Base-by-base conservation (phyloP, 1,140 invertebrate genomes). In the Drosophila paulistorum region DNA sequence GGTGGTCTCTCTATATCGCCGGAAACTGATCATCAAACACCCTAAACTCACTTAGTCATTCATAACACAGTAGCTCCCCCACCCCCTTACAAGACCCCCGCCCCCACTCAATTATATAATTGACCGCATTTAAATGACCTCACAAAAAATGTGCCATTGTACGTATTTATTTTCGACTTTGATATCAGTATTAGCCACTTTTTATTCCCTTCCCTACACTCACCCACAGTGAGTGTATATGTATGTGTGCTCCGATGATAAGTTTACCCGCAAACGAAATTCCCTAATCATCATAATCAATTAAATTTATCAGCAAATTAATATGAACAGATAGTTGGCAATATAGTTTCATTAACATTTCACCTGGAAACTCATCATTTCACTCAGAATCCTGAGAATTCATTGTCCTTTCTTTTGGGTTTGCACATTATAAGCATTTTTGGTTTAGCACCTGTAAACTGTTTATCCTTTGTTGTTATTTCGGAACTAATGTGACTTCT, bases 11-110 rank as follows among this genome's bases (percentile, higher is more conserved):
- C 14, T 17, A 48, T 48, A 48, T 73, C 66, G 23, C 68, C 79
- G 82, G 83, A 82, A 76, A 81, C 71, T 58, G 59, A 70, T 79
- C 74, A 81, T 78, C 82, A 86, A 51, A 39, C 39, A n/a, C 26
- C 69, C 39, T 23, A 26, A 48, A 54, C 54, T 65, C 59, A 61
- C 65, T 68, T 68, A 45, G 45, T 58, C 66, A 37, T 33, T 54
- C 59, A 48, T 33, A 33, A 10, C 69, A 45, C 70, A 13, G 7
- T 55, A 54, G 33, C 1, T 2, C 20, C 23, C 23, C 23, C 23
- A 4, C 3, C 23, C 3, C 2, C 23, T 4, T 26, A 4, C 23
- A 26, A 26, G 3, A 26, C 42, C 42, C 26, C 30, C 35, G 30
- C 55, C 26, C 55, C 26, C 57, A 30, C 35, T 35, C 69, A 58